Evolutionary conservation across 1,140 invertebrate genomes (phyloP).

Genomic region (Telenomus remus): DNA sequence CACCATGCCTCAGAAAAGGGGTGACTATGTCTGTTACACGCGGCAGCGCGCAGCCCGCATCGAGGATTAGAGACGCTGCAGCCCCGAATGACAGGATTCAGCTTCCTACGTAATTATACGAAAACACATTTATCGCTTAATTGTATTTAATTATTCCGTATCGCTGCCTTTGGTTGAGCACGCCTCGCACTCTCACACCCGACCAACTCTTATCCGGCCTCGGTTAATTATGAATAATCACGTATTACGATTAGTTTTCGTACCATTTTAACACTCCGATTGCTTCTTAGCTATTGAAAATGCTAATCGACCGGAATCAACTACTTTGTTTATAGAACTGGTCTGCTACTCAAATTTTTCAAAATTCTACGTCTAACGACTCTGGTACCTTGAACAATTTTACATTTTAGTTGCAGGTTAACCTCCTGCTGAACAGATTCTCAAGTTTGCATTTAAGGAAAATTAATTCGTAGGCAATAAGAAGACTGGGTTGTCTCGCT

Average conservation of each 20-base stretch:
- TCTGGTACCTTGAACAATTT: too few relatives aligned
- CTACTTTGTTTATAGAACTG: too few relatives aligned
- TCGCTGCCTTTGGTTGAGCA: conserved; percentile 38
- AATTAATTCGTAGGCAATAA: too few relatives aligned
- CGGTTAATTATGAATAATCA: conserved; percentile 51
- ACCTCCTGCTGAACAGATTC: too few relatives aligned
- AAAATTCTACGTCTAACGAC: too few relatives aligned
- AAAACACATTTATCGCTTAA: conserved; percentile 57
- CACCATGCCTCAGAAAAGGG: conserved; percentile 19
- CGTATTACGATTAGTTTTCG: conserved; percentile 49
- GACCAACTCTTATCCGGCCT: conserved; percentile 30
- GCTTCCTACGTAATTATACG: conserved; percentile 54
- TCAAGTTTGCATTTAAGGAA: too few relatives aligned
- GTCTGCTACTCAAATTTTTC: too few relatives aligned
- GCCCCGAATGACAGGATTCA: conserved; percentile 46
- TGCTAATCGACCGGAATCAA: conserved; percentile 9
- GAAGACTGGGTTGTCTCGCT: too few relatives aligned
- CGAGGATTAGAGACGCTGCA: conserved; percentile 39
- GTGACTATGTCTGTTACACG: conserved; percentile 45
- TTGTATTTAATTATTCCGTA: conserved; percentile 57
- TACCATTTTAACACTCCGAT: conserved; percentile 23
- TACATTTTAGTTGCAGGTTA: too few relatives aligned
- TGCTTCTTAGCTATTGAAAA: conserved; percentile 17
- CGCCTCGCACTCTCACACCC: conserved; percentile 10
- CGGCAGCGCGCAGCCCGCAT: conserved; percentile 39